Percentiles rank a stretch among this genome's conserved stretches.
phyloP scores from a whole-genome alignment of 2,797 vertebrate genomes.

The Chelon labrosus region DNA sequence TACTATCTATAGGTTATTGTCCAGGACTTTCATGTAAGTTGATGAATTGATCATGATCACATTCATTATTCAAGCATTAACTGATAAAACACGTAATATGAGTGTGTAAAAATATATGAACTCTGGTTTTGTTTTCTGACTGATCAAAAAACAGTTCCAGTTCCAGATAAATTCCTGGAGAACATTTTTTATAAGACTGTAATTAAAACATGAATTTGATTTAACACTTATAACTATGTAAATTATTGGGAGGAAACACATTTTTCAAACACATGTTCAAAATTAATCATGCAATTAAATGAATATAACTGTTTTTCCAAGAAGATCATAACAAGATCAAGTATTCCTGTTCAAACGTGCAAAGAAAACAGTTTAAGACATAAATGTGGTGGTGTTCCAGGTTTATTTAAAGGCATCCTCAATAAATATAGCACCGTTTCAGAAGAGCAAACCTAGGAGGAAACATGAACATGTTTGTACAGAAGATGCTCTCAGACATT shows the following conservation, averaged over 20 bases:
- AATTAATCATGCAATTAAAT: not conserved
- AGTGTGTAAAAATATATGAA: too few relatives aligned
- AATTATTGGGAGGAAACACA: not conserved
- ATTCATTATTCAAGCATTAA: too few relatives aligned
- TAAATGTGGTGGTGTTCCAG: constrained; percentile 42
- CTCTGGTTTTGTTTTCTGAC: too few relatives aligned
- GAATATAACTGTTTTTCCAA: too few relatives aligned
- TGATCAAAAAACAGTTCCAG: too few relatives aligned
- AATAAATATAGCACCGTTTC: constrained; percentile 83
- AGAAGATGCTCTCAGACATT: constrained; percentile 27
- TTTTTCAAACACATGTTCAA: too few relatives aligned
- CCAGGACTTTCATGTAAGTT: too few relatives aligned
- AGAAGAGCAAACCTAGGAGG: constrained; percentile 31
- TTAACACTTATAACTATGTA: not conserved
- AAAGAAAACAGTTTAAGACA: constrained; percentile 16
- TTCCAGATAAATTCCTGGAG: too few relatives aligned
- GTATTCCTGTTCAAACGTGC: not conserved
- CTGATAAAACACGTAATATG: too few relatives aligned
- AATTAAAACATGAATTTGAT: not conserved
- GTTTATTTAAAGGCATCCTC: constrained; percentile 71
- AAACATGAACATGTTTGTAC: constrained; percentile 29
- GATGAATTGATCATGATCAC: too few relatives aligned
- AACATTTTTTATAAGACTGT: too few relatives aligned
- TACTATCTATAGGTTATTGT: too few relatives aligned
- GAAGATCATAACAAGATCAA: not conserved